These are phyloP conservation scores for Euzetes globulus DNA, from an alignment of 2,888 invertebrate species.

Conservation along the genomic window DNA sequence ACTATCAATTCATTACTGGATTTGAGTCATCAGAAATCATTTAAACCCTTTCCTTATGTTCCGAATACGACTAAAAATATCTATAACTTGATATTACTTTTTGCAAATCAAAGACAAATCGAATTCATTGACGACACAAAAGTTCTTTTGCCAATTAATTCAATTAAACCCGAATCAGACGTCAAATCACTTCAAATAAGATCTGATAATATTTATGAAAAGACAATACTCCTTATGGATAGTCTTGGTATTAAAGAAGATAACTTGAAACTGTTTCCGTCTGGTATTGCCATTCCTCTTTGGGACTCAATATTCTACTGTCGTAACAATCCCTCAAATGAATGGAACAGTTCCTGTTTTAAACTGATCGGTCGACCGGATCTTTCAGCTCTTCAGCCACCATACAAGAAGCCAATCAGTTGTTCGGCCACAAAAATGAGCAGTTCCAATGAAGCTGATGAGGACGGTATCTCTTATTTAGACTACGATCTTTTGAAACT, in stretches of 20 bases:
- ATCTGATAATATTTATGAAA: conserved; percentile 45
- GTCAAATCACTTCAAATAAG: not conserved
- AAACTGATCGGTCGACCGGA: conserved; percentile 63
- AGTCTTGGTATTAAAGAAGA: conserved; percentile 57
- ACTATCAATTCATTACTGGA: conserved; percentile 55
- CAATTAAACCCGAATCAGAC: not conserved
- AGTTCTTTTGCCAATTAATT: conserved; percentile 31
- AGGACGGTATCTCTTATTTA: conserved; percentile 60
- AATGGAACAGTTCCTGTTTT: conserved; percentile 65
- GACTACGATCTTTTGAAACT: conserved; percentile 50
- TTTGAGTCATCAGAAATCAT: conserved; percentile 46
- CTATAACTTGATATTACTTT: conserved; percentile 19
- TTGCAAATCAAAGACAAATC: not conserved
- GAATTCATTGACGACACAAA: conserved; percentile 21
- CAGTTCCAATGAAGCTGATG: conserved; percentile 49
- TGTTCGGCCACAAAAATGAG: conserved; percentile 45
- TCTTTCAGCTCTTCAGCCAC: conserved; percentile 46
- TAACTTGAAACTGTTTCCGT: conserved; percentile 64
- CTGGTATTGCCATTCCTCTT: conserved; percentile 61
- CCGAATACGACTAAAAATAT: conserved; percentile 57
- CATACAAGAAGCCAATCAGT: conserved; percentile 24
- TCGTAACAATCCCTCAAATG: conserved; percentile 61
- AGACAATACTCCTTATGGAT: conserved; percentile 54
- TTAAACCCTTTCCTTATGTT: conserved; percentile 62
- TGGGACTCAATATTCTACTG: conserved; percentile 63